Conservation (phyloP, 2,888 invertebrate genomes). For the Athalia circularis region DNA sequence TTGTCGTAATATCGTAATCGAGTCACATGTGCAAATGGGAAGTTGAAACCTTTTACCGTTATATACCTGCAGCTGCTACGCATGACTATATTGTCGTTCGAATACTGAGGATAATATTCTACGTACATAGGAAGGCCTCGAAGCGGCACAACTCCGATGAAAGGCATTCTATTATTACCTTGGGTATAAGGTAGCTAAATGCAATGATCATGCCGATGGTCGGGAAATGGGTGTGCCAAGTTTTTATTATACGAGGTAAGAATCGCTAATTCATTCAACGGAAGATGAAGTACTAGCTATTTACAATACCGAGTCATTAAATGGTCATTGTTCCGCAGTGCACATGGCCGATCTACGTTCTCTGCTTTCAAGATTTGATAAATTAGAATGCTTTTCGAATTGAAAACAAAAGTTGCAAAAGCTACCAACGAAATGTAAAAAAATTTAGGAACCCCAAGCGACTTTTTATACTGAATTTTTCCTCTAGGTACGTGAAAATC, state of each 20-base stretch:
- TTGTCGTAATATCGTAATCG: too few relatives aligned
- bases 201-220: background rate
- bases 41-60: too few relatives aligned
- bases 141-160: background rate
- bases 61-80: too few relatives aligned
- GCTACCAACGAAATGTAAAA: too few relatives aligned
- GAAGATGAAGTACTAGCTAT: background rate
- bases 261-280: slow-evolving; percentile 18
- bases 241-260: slow-evolving; percentile 31
- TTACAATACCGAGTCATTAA: background rate
- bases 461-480: too few relatives aligned
- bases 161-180: slow-evolving; percentile 43
- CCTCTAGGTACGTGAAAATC: too few relatives aligned
- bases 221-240: slow-evolving; percentile 1
- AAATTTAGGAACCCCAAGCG: too few relatives aligned
- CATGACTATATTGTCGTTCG: background rate
- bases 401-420: too few relatives aligned
- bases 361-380: too few relatives aligned
- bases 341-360: too few relatives aligned
- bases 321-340: background rate
- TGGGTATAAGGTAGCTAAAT: background rate
- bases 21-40: too few relatives aligned
- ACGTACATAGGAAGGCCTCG: slow-evolving; percentile 16
- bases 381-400: too few relatives aligned
- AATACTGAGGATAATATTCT: background rate